Percentiles rank a stretch among this genome's conserved stretches.
phyloP scores from a whole-genome alignment of 1,140 invertebrate species.

The Lanistes nyassanus region DNA sequence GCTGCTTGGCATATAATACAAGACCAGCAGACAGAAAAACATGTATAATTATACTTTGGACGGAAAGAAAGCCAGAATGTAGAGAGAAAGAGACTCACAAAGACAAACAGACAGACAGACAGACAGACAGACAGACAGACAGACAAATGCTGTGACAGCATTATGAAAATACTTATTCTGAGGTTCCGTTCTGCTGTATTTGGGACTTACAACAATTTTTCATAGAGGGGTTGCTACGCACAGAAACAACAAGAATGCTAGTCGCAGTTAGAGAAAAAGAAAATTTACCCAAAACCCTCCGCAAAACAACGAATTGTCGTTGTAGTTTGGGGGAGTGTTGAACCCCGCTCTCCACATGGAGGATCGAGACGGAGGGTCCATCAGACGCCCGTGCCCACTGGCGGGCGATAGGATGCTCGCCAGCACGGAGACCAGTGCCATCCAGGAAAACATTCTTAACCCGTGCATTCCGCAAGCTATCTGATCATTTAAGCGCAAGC shows the following conservation, averaged over 20 bases:
- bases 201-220: not conserved
- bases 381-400: conserved; percentile 77
- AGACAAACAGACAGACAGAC: not conserved
- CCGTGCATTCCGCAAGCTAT: not conserved
- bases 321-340: conserved; percentile 90
- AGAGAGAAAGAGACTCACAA: not conserved
- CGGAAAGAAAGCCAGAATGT: not conserved
- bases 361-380: conserved; percentile 90
- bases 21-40: no score
- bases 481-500: not conserved
- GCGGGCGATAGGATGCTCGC: conserved; percentile 45
- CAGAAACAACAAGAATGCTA: not conserved
- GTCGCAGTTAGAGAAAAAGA: not conserved
- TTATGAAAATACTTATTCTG: not conserved
- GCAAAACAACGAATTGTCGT: conserved; percentile 85
- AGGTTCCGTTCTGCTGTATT: no score
- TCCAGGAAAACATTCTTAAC: not conserved
- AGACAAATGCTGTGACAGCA: not conserved
- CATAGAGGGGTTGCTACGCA: not conserved
- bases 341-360: conserved; percentile 93
- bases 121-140: not conserved
- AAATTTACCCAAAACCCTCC: conserved; percentile 76
- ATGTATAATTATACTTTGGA: not conserved
- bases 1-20: no score
- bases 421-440: not conserved